These are phyloP conservation scores for Ectemnius continuus DNA, from an alignment of 2,888 invertebrate species.

Conservation along the genomic window DNA sequence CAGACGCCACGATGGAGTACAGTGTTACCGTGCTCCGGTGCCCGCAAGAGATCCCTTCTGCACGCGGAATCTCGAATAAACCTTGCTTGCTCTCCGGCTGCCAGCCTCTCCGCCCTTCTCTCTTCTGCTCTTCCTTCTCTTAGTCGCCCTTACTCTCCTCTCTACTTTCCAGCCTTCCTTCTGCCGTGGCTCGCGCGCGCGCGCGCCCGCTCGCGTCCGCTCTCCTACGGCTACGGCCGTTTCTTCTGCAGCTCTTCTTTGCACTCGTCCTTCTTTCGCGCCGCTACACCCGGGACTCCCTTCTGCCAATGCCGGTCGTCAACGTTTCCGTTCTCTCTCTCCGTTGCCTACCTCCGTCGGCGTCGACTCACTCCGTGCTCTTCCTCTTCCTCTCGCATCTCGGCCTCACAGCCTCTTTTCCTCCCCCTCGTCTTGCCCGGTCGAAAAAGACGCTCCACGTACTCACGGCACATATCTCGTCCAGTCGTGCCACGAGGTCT, in stretches of 20 bases:
- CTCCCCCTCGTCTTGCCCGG: constrained; percentile 19
- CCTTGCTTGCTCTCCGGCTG: constrained; percentile 24
- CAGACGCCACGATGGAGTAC: constrained; percentile 48
- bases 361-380: no score
- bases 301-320: constrained; percentile 32
- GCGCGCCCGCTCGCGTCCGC: neutral
- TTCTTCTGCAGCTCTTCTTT: constrained; percentile 26
- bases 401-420: neutral
- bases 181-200: no score
- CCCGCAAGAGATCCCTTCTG: constrained; percentile 18
- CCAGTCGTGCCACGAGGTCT: constrained; percentile 63
- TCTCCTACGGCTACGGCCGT: constrained; percentile 17
- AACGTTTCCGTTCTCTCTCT: constrained; percentile 20
- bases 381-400: constrained; percentile 15
- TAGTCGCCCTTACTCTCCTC: constrained; percentile 24
- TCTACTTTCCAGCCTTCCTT: constrained; percentile 3
- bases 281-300: constrained; percentile 38
- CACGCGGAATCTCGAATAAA: constrained; percentile 49
- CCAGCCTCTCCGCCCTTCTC: constrained; percentile 11
- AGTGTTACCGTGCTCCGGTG: constrained; percentile 16
- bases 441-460: constrained; percentile 45
- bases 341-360: neutral
- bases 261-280: constrained; percentile 38
- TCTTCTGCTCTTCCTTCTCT: constrained; percentile 16
- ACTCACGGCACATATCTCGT: constrained; percentile 57